Base-by-base conservation (phyloP, 2,888 invertebrate genomes). In the Thysanoteuthis rhombus region DNA sequence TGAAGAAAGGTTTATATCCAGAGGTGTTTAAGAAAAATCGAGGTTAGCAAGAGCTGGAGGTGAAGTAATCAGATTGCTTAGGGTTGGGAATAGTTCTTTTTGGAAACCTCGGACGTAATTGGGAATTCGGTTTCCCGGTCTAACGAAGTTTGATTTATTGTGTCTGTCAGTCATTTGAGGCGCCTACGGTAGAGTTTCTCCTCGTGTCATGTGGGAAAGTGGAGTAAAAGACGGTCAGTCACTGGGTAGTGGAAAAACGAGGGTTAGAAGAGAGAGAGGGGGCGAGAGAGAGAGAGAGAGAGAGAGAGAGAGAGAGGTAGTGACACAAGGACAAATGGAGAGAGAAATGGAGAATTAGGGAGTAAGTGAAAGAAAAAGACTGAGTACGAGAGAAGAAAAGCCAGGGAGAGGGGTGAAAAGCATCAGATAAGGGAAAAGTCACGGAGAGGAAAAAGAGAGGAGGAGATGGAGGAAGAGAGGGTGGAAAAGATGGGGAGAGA, bases 81-180 rank as follows among this genome's bases (percentile, higher is more conserved):
- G 32, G 8, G 75, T 75, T 75, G 75, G 75, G 32, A 75, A 75
- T 32, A 75, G n/a, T n/a, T 32, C 75, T 75, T 75, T 75, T n/a
- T 75, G n/a, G 32, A 75, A 75, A 75, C n/a, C 75, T n/a, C 75
- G n/a, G 75, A n/a, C 75, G 75, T 75, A 75, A 75, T 75, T 75
- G 32, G 32, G 16, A 75, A 75, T 75, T 75, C 10, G n/a, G 75
- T 75, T 75, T 75, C 75, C 32, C n/a, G n/a, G 0, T 75, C 8
- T 75, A 75, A 75, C 75, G 75, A 75, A 75, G 75, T 75, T 75
- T n/a, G 52, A n/a, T 75, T 75, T 75, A 75, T n/a, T 75, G 75
- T 16, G 1, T 32, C 75, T 75, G 75, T 75, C 75, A 75, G 75
- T 75, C 75, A 75, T 32, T n/a, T 75, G 75, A 8, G n/a, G 75